phyloP scores from a whole-genome alignment of 2,888 invertebrate species.

The Leptopterna dolabrata region DNA sequence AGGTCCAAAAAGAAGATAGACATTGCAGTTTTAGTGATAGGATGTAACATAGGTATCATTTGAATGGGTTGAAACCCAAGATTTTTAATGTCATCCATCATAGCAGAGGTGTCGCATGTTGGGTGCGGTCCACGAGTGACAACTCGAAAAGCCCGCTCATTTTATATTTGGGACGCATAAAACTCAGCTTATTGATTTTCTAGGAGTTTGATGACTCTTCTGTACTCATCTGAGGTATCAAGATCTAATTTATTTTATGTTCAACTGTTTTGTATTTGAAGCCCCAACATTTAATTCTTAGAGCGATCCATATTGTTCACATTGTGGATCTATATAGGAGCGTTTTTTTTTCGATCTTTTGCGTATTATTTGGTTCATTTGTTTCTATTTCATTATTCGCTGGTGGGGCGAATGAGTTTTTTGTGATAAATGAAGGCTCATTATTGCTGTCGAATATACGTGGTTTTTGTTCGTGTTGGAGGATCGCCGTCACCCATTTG shows the following conservation, averaged over 20 bases:
- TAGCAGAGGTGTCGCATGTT: no score
- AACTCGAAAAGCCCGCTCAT: no score
- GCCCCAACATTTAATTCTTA: not conserved
- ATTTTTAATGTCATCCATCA: constrained; percentile 24
- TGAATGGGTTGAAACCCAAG: no score
- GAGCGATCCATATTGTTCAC: not conserved
- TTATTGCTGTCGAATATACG: not conserved
- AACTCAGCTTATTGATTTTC: no score
- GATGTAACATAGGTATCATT: constrained; percentile 25
- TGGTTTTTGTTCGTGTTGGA: not conserved
- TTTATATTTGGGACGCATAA: constrained; percentile 20
- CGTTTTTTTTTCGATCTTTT: not conserved
- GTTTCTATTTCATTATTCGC: no score
- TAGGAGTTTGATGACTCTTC: no score
- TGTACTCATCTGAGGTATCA: no score
- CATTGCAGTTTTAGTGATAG: constrained; percentile 14
- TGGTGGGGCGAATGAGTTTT: no score
- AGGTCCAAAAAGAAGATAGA: no score
- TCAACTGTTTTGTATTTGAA: constrained; percentile 3
- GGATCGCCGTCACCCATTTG: not conserved
- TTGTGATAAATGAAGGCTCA: not conserved
- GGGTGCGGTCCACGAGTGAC: no score
- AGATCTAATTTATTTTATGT: no score
- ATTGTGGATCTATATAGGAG: not conserved
- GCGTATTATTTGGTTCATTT: no score